Evolutionary conservation across 2,113 vertebrate species (phyloP).

Genomic region (Upupa epops): DNA sequence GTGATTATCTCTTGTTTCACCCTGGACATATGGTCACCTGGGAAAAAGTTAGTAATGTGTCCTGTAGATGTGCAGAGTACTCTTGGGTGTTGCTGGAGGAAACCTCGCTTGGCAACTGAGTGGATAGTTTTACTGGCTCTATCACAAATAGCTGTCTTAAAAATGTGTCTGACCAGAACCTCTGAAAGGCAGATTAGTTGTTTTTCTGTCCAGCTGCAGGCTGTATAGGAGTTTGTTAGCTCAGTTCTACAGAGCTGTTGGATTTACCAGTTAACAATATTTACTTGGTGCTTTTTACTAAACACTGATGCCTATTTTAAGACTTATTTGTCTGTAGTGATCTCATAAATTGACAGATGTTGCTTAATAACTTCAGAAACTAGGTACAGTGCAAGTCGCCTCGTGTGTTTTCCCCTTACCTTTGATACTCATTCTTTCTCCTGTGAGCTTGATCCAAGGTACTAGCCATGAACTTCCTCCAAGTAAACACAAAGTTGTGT

Average conservation of each 20-base stretch:
- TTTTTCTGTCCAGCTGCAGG: background rate
- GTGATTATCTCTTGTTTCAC: background rate
- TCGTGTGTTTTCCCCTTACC: background rate
- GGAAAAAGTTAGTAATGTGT: background rate
- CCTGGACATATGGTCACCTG: background rate
- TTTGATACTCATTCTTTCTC: background rate
- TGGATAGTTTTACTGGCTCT: background rate
- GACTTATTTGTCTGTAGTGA: background rate
- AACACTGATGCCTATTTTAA: background rate
- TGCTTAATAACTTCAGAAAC: background rate
- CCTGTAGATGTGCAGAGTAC: background rate
- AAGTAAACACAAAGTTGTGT: background rate
- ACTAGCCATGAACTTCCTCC: constrained; percentile 16
- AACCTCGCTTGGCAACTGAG: background rate
- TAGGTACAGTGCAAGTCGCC: background rate
- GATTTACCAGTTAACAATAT: background rate
- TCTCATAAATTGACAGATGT: background rate
- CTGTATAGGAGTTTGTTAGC: background rate
- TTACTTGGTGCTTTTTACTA: background rate
- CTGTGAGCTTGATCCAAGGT: background rate
- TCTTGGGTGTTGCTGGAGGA: background rate
- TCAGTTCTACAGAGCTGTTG: background rate
- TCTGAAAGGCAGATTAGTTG: background rate
- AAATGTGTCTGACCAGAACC: background rate
- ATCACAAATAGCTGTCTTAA: background rate